Percentiles rank a stretch among this genome's conserved stretches.
phyloP scores from a whole-genome alignment of 30 jellyfish, hydroid and myxozoan species.

The Mastigias papua region DNA sequence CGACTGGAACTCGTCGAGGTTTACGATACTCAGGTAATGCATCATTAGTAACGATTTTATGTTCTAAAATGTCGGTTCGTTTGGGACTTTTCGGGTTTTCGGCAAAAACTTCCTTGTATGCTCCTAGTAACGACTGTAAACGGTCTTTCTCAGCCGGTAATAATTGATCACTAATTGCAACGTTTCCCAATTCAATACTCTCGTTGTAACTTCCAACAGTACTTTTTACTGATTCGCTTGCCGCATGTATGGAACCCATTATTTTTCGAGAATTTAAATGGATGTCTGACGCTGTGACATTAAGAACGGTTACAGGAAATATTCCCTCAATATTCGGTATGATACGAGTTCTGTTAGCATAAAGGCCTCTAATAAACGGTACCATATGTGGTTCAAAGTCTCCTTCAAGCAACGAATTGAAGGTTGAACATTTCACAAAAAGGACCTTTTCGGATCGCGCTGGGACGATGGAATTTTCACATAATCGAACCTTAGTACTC shows the following conservation, averaged over 20 bases:
- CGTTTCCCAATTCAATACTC: not conserved
- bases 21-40: no score
- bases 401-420: slow-evolving; percentile 29
- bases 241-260: slow-evolving; percentile 57
- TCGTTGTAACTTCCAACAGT: not conserved
- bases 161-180: slow-evolving; percentile 37
- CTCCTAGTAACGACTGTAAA: slow-evolving; percentile 30
- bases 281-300: slow-evolving; percentile 56
- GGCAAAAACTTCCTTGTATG: slow-evolving; percentile 61
- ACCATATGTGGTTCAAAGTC: slow-evolving; percentile 41
- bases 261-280: slow-evolving; percentile 16
- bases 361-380: slow-evolving; percentile 29
- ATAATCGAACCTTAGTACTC: slow-evolving; percentile 6
- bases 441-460: slow-evolving; percentile 41
- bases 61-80: not conserved
- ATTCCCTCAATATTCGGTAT: slow-evolving; percentile 64
- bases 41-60: no score
- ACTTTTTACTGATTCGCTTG: slow-evolving; percentile 3
- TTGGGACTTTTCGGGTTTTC: slow-evolving; percentile 10
- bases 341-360: slow-evolving; percentile 40
- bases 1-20: no score
- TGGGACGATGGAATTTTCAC: slow-evolving; percentile 29
- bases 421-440: slow-evolving; percentile 9
- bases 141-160: slow-evolving; percentile 15
- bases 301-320: slow-evolving; percentile 18